phyloP scores from a whole-genome alignment of 2,888 invertebrate species.

The Ptychoptera albimana region DNA sequence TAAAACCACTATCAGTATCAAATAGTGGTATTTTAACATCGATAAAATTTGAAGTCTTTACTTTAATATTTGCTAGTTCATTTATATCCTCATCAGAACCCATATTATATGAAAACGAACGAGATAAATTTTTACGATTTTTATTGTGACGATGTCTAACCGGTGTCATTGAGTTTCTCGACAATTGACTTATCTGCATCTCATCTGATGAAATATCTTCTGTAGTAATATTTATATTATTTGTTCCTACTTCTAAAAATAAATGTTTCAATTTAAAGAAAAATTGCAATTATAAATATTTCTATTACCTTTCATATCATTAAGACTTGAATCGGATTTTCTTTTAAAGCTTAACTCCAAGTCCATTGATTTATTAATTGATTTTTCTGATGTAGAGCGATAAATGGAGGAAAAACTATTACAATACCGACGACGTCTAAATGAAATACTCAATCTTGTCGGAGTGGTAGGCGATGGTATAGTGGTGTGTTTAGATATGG shows the following conservation, averaged over 20 bases:
- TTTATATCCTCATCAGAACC: constrained; percentile 13
- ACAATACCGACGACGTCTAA: neutral
- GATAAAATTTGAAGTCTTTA: neutral
- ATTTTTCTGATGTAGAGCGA: no score
- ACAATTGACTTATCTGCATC: constrained; percentile 23
- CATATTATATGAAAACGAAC: constrained; percentile 22
- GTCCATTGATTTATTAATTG: no score
- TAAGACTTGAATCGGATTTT: no score
- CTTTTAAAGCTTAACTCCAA: no score
- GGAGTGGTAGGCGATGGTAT: neutral
- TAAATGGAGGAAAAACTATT: no score
- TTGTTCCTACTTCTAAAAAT: no score
- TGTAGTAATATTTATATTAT: neutral
- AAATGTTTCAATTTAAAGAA: no score
- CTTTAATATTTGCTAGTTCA: neutral
- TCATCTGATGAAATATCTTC: constrained; percentile 10
- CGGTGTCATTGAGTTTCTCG: constrained; percentile 20
- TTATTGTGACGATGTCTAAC: constrained; percentile 17
- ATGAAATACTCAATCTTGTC: neutral
- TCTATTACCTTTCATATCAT: no score
- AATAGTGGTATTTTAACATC: constrained; percentile 13
- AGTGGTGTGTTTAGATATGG: constrained; percentile 18
- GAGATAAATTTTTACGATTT: constrained; percentile 28
- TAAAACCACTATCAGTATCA: constrained; percentile 28
- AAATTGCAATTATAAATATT: no score